These are phyloP conservation scores for Eupithecia subumbrata DNA, from an alignment of 2,888 invertebrate genomes.

Conservation along the genomic window DNA sequence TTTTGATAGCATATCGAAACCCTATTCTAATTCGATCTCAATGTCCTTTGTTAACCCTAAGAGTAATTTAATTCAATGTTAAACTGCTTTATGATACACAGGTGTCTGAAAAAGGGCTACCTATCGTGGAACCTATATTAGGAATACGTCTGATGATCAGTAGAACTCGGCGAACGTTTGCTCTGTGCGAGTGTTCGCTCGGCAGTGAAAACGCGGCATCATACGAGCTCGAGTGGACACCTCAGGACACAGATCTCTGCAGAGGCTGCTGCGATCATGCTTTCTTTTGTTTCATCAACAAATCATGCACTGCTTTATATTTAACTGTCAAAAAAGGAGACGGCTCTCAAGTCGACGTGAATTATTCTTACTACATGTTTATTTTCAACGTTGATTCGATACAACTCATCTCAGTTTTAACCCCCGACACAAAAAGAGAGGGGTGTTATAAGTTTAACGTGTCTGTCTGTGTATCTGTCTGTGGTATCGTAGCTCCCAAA, in stretches of 20 bases:
- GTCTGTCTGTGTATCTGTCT: too few species aligned
- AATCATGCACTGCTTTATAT: background rate
- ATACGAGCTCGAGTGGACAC: background rate
- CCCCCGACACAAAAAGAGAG: too few species aligned
- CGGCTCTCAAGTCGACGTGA: background rate
- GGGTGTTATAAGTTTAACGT: too few species aligned
- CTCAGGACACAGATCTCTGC: constrained; percentile 9
- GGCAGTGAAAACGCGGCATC: background rate
- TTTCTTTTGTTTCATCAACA: background rate
- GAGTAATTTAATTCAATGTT: background rate
- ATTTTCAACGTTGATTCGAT: background rate
- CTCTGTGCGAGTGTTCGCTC: background rate
- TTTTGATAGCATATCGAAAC: background rate
- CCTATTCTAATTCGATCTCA: background rate
- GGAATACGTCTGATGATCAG: background rate
- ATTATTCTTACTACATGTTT: background rate
- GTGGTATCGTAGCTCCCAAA: too few species aligned
- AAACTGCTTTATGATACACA: background rate
- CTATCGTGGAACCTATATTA: background rate
- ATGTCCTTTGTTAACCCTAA: background rate
- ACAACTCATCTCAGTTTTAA: background rate
- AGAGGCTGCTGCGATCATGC: background rate
- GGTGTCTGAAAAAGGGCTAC: background rate
- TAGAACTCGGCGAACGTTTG: background rate
- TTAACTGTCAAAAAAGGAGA: background rate